Conservation (phyloP, 2,113 vertebrate species). For the Mobula hypostoma region DNA sequence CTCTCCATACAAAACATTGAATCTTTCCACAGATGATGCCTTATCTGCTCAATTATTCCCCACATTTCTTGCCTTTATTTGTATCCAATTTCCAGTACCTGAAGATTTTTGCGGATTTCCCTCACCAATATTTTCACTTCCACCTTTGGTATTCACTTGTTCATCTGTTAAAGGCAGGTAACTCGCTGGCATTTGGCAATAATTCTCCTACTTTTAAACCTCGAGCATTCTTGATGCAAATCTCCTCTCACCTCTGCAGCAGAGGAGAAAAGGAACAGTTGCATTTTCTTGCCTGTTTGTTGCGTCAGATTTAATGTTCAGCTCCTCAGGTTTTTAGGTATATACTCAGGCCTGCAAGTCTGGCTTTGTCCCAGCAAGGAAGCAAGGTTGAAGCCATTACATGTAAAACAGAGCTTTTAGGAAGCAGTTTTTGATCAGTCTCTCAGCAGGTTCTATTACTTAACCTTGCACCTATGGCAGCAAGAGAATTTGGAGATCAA, state of each 20-base stretch:
- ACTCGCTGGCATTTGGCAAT: background rate
- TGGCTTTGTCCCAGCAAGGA: background rate
- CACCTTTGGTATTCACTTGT: no score
- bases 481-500: background rate
- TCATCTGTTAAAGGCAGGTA: background rate
- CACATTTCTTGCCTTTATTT: no score
- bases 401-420: conserved; percentile 13
- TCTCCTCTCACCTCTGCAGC: background rate
- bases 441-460: background rate
- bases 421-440: conserved; percentile 10
- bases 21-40: no score
- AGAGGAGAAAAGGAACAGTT: background rate
- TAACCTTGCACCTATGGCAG: background rate
- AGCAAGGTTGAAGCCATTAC: background rate
- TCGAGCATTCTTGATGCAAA: background rate
- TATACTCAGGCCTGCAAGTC: background rate
- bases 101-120: background rate
- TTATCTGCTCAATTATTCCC: no score
- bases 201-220: background rate
- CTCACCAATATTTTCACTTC: no score
- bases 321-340: background rate
- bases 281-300: background rate
- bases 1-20: no score
- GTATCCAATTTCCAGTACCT: no score
- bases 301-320: background rate